These are phyloP conservation scores for Homalodisca vitripennis DNA, from an alignment of 1,140 invertebrate species.

Conservation along the genomic window DNA sequence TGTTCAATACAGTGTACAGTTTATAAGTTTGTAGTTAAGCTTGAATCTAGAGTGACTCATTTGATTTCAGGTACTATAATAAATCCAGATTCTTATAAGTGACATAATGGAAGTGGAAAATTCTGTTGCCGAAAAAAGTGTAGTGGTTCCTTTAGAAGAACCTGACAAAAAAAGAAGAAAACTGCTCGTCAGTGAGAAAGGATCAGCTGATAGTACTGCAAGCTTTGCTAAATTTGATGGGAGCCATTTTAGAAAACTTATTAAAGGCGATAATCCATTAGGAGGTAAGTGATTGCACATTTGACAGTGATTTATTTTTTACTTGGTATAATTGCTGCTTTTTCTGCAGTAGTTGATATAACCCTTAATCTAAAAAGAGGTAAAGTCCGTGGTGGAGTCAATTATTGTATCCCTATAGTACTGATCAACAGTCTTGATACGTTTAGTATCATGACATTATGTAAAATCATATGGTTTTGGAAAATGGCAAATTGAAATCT, in stretches of 20 bases:
- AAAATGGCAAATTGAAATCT: no score
- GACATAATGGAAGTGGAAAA: no score
- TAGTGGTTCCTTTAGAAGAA: no score
- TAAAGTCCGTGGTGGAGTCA: neutral
- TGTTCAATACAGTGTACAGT: no score
- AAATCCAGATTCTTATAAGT: no score
- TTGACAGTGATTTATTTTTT: neutral
- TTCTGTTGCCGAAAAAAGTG: no score
- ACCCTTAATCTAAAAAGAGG: neutral
- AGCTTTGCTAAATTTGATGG: conserved; percentile 10
- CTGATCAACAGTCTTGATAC: neutral
- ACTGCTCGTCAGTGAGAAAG: neutral
- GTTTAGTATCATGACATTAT: no score
- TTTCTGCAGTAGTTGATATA: neutral
- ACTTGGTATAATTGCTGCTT: neutral
- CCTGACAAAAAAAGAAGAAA: neutral
- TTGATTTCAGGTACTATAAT: no score
- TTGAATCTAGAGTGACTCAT: no score
- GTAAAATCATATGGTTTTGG: no score
- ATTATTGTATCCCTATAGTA: neutral
- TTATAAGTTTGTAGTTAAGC: no score
- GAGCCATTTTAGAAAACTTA: conserved; percentile 13
- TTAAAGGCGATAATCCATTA: conserved; percentile 2
- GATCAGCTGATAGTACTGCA: no score
- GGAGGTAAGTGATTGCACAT: neutral